Evolutionary conservation across 2,113 vertebrate species (phyloP).

Genomic region (Hyperopisus bebe): DNA sequence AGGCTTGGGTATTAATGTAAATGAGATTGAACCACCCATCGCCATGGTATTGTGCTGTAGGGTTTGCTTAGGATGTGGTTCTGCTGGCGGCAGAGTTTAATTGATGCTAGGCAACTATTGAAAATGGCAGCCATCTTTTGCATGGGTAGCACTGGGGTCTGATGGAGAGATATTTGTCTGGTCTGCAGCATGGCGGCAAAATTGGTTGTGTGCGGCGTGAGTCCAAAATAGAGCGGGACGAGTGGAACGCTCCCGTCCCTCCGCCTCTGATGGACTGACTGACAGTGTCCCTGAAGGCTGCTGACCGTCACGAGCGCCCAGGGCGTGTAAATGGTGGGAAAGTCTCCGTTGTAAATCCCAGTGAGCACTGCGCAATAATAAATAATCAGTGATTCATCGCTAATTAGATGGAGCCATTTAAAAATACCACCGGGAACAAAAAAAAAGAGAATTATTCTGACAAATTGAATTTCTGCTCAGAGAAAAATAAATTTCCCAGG

Average conservation of each 20-base stretch:
- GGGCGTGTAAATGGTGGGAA: background rate
- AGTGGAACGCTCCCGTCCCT: background rate
- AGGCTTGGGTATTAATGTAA: background rate
- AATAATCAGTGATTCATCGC: background rate
- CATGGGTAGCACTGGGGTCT: background rate
- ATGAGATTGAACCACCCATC: background rate
- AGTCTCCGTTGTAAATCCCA: background rate
- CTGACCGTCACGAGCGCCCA: background rate
- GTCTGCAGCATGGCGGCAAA: background rate
- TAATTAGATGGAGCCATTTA: slow-evolving; percentile 7
- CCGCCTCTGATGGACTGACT: background rate
- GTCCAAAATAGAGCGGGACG: background rate
- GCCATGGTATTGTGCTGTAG: background rate
- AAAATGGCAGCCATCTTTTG: background rate
- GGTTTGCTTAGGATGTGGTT: background rate
- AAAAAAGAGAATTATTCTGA: background rate
- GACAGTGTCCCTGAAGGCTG: background rate
- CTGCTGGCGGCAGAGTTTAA: background rate
- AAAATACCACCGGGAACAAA: background rate
- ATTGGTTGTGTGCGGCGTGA: background rate
- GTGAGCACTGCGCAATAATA: background rate
- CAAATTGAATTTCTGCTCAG: background rate
- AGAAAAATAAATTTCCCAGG: slow-evolving; percentile 3
- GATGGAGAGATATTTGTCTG: background rate
- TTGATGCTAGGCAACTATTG: background rate